Percentiles rank a stretch among this genome's conserved stretches.
These are phyloP conservation scores for Thalassarche chlororhynchos DNA, from an alignment of 2,113 vertebrate species.

Conservation along the genomic window DNA sequence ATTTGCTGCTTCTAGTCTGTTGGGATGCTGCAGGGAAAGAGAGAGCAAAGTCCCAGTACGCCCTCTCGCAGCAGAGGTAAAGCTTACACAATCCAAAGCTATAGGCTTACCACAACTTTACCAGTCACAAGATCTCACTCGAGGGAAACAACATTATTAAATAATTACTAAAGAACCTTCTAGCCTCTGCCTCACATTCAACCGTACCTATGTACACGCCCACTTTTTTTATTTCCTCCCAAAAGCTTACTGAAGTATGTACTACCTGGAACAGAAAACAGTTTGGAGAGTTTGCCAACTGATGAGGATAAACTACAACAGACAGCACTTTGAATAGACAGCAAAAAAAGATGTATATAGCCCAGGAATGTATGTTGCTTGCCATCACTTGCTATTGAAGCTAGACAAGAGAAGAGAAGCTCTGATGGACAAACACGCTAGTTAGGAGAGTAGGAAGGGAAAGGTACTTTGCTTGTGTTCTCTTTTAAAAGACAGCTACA, in stretches of 20 bases:
- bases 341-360: not conserved
- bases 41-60: too few relatives aligned
- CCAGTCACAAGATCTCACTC: not conserved
- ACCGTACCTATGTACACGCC: rapidly evolving
- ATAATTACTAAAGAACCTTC: not conserved
- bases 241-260: not conserved
- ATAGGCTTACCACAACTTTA: not conserved
- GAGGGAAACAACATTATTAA: not conserved
- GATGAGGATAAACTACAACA: not conserved
- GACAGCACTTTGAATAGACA: not conserved
- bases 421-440: not conserved
- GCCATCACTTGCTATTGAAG: not conserved
- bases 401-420: not conserved
- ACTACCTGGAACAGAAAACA: not conserved
- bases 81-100: not conserved
- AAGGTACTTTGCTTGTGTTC: not conserved
- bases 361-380: not conserved
- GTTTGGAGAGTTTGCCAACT: too few relatives aligned
- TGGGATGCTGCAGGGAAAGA: not conserved
- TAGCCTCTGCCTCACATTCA: not conserved
- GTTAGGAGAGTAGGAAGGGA: not conserved
- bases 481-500: not conserved
- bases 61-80: not conserved
- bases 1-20: not conserved
- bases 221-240: too few relatives aligned